Evolutionary conservation across 1,140 invertebrate species (phyloP).

Genomic region (Drosophila busckii): DNA sequence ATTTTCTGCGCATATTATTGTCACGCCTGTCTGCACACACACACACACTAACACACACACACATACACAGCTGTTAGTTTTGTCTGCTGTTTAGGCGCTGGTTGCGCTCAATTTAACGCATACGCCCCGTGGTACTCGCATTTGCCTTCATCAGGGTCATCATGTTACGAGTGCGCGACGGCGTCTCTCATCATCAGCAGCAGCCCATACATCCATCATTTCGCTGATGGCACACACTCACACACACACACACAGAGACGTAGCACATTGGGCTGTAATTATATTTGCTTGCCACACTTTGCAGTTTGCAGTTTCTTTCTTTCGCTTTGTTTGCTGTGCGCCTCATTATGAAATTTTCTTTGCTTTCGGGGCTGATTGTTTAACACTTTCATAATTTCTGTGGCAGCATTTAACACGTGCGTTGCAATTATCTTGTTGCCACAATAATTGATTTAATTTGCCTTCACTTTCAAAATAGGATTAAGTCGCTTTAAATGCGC

Average conservation of each 20-base stretch:
- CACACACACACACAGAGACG: slow-evolving; percentile 1
- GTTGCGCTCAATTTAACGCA: slow-evolving; percentile 56
- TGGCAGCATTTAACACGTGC: slow-evolving; percentile 18
- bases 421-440: slow-evolving; percentile 15
- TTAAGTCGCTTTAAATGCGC: no score
- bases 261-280: slow-evolving; percentile 12
- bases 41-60: slow-evolving; percentile 9
- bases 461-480: not conserved
- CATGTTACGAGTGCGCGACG: slow-evolving; percentile 35
- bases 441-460: slow-evolving; percentile 7
- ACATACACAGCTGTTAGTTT: slow-evolving; percentile 13
- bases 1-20: slow-evolving; percentile 19
- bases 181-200: no score
- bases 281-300: slow-evolving; percentile 26
- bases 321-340: not conserved
- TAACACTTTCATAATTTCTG: slow-evolving; percentile 40
- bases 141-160: slow-evolving; percentile 53
- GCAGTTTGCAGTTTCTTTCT: slow-evolving; percentile 20
- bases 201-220: not conserved
- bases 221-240: slow-evolving; percentile 1
- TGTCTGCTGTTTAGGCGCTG: slow-evolving; percentile 32
- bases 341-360: slow-evolving; percentile 31
- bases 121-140: slow-evolving; percentile 49
- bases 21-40: slow-evolving; percentile 30
- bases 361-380: slow-evolving; percentile 17